Evolutionary conservation across 2,113 vertebrate species (phyloP).

Genomic region (Ptychochromis oligacanthus): DNA sequence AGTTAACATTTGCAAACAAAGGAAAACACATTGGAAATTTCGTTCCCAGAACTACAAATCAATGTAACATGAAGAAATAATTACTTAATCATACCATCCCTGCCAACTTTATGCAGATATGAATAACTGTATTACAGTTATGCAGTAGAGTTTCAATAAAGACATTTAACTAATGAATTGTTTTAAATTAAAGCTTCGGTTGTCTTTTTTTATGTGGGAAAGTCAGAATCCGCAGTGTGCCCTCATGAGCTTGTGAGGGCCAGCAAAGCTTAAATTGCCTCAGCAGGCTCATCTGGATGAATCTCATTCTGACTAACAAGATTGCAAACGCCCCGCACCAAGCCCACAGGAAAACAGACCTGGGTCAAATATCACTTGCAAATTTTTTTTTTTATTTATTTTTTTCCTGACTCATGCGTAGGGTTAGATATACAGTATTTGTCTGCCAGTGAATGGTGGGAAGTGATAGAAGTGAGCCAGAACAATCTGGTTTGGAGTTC

Average conservation of each 20-base stretch:
- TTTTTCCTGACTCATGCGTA: neutral
- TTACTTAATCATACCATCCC: no score
- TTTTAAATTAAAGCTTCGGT: no score
- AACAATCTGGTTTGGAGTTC: neutral
- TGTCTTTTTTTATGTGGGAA: neutral
- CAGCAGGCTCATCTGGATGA: constrained; percentile 16
- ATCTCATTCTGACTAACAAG: neutral
- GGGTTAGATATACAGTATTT: neutral
- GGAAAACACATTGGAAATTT: neutral
- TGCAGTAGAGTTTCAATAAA: neutral
- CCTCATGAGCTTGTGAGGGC: neutral
- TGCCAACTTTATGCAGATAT: no score
- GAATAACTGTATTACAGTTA: neutral
- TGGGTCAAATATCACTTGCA: neutral
- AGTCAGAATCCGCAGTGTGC: neutral
- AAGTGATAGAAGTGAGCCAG: neutral
- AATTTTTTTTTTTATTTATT: neutral
- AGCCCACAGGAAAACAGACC: neutral
- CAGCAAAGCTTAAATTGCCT: constrained; percentile 17
- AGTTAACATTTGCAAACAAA: neutral
- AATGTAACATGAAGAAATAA: neutral
- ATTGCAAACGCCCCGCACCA: neutral
- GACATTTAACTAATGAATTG: neutral
- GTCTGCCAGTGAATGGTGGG: neutral
- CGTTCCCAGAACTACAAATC: neutral